phyloP scores from a whole-genome alignment of 2,113 vertebrate species.

The Aviceda subcristata region DNA sequence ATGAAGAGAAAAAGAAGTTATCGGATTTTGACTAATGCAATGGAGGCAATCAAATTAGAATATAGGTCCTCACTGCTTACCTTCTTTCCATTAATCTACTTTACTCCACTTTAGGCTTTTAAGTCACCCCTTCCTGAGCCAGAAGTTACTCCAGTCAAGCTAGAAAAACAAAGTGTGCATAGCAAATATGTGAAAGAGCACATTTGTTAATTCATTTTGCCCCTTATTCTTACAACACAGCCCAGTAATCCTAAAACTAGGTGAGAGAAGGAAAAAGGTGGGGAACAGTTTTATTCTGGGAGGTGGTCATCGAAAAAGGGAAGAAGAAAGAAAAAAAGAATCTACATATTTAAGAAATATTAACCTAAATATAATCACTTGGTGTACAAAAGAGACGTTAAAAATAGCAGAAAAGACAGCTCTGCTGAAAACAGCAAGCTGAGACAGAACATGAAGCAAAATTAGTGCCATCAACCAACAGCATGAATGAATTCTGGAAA shows the following conservation, averaged over 20 bases:
- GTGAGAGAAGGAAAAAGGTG: not conserved
- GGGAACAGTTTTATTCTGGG: not conserved
- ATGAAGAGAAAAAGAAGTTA: not conserved
- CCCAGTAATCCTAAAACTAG: not conserved
- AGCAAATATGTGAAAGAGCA: not conserved
- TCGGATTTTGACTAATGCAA: not conserved
- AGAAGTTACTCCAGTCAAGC: not conserved
- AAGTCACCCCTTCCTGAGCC: not conserved
- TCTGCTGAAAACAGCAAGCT: not conserved
- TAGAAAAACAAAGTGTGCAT: not conserved
- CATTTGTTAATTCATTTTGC: not conserved
- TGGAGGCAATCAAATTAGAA: not conserved
- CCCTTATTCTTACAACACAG: not conserved
- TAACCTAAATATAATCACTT: not conserved
- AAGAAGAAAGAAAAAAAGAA: not conserved
- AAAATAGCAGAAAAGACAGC: not conserved
- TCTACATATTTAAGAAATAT: not conserved
- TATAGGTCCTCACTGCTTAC: not conserved
- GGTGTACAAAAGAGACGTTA: not conserved
- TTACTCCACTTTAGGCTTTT: not conserved
- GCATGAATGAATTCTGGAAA: not conserved
- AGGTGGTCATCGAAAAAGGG: not conserved
- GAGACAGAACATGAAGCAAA: not conserved
- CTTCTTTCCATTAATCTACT: not conserved
- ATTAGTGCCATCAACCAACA: not conserved